Conservation (phyloP, 2,113 vertebrate genomes). For the Calypte anna region DNA sequence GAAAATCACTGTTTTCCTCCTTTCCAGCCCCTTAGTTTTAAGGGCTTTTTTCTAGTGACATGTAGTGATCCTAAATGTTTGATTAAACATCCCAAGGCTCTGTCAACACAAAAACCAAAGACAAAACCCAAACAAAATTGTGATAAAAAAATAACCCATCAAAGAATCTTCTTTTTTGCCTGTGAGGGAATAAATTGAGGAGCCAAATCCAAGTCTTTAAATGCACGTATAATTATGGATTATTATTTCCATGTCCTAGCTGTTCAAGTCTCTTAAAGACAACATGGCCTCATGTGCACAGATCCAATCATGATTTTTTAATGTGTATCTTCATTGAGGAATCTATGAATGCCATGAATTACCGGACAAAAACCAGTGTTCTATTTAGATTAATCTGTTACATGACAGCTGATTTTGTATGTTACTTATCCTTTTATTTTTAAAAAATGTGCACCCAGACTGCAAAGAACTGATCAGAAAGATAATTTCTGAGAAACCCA, state of each 20-base stretch:
- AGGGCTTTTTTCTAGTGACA: background rate
- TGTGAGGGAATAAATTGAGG: background rate
- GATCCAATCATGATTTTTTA: background rate
- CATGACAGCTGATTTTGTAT: background rate
- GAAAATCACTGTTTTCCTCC: background rate
- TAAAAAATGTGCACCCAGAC: background rate
- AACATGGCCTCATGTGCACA: background rate
- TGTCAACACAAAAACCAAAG: background rate
- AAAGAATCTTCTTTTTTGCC: background rate
- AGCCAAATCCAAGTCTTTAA: background rate
- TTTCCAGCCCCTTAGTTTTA: background rate
- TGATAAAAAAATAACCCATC: background rate
- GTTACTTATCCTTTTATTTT: background rate
- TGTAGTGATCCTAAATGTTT: background rate
- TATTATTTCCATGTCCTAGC: background rate
- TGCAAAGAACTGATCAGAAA: background rate
- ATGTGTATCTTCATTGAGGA: background rate
- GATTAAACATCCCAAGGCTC: background rate
- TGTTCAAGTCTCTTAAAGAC: background rate
- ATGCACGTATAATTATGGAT: too few relatives aligned
- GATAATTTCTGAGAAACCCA: background rate
- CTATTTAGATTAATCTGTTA: background rate
- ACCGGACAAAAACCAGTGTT: background rate
- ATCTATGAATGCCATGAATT: background rate
- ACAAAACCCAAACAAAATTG: background rate